Evolutionary conservation across 1,140 invertebrate species (phyloP), one percentile per base, ranked within the genome.

Genomic region (Drosophila baimaii): DNA sequence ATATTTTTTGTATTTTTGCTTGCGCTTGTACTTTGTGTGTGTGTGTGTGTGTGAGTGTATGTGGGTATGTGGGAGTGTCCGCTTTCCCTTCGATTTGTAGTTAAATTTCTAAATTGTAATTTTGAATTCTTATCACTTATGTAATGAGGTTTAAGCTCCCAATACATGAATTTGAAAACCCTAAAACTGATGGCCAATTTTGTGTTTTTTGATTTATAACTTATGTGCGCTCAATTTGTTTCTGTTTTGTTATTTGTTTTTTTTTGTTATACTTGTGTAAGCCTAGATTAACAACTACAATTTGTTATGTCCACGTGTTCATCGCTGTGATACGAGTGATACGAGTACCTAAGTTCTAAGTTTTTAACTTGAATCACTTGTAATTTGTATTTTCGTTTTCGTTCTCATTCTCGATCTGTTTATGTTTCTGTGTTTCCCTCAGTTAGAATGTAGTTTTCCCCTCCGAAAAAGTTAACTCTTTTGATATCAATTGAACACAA

Each of bases 301-400:
- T 88, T 88, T 84, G 80, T 88, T 88, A 65, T 57, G 66, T 70
- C 73, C 69, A 77, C 81, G 79, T 82, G 75, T 78, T 83, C 78
- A 70, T 79, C 69, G 85, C 49, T 62, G 55, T 79, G 68, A 54
- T 35, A 54, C 46, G 46, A 56, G 74, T 77, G 75, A 70, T 79
- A 77, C 76, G 72, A 83, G 79, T 88, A 43, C 73, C 77, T 88
- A 84, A 56, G 65, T 84, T 80, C 77, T 89, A 88, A 88, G 84
- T 89, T 89, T 89, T 90, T 73, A 89, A 89, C 84, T 89, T 89
- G 74, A 89, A 89, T 89, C 84, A 89, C 84, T 89, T 83, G 61
- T 74, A 69, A 68, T 82, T 79, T 88, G 76, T 88, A 88, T 83
- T 83, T 88, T 84, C 68, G 58, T 83, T 83, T 88, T 84, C 68